phyloP scores from a whole-genome alignment of 2,113 vertebrate genomes.

The Dasyurus viverrinus region DNA sequence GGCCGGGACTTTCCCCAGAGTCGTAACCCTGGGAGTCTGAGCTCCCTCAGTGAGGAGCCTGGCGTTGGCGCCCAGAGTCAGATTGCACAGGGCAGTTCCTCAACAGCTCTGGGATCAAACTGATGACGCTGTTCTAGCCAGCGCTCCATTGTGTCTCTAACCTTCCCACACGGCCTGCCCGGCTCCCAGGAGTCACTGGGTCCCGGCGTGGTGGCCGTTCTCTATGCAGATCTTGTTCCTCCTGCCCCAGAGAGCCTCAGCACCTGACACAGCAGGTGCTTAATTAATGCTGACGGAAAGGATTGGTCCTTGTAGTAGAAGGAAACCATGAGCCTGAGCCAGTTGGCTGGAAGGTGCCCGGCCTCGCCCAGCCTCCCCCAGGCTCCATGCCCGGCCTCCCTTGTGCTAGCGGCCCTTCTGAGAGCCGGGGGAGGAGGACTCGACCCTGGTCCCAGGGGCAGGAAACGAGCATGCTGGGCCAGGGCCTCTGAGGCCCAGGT shows the following conservation, averaged over 20 bases:
- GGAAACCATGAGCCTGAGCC: background rate
- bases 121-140: too few relatives aligned
- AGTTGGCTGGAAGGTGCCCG: background rate
- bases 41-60: background rate
- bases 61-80: too few relatives aligned
- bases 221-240: background rate
- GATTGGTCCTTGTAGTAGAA: background rate
- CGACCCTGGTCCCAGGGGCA: fast-evolving
- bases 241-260: background rate
- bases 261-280: background rate
- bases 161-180: too few relatives aligned
- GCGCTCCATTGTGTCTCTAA: too few relatives aligned
- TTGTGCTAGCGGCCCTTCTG: too few relatives aligned
- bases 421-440: background rate
- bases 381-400: background rate
- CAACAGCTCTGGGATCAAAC: too few relatives aligned
- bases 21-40: background rate
- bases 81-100: too few relatives aligned
- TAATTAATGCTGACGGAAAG: background rate
- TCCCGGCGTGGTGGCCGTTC: background rate
- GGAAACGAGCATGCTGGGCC: too few relatives aligned
- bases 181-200: background rate
- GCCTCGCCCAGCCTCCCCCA: background rate
- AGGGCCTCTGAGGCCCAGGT: too few relatives aligned
- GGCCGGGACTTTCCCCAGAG: too few relatives aligned